Percentiles rank a stretch among this genome's conserved stretches.
Conservation (phyloP, 2,797 vertebrate species). For the Spondyliosoma cantharus region DNA sequence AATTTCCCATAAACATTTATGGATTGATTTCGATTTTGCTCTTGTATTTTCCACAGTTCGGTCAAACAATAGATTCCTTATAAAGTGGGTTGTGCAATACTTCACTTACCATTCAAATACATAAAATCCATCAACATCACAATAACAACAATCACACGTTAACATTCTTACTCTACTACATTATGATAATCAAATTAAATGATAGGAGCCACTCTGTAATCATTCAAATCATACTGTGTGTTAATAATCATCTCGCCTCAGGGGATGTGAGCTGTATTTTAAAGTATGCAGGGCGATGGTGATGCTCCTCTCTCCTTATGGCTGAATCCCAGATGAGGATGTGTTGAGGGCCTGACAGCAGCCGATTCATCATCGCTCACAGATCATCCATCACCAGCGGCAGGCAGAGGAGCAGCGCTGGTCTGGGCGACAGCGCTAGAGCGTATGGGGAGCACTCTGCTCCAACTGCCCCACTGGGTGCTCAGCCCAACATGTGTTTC, state of each 20-base stretch:
- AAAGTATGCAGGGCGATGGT: slow-evolving; percentile 41
- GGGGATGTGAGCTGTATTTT: slow-evolving; percentile 24
- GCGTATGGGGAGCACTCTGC: slow-evolving; percentile 40
- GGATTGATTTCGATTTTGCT: no score
- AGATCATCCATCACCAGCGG: slow-evolving; percentile 74
- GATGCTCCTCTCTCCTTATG: slow-evolving; percentile 40
- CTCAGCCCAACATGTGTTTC: slow-evolving; percentile 47
- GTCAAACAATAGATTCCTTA: neutral
- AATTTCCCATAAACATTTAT: neutral
- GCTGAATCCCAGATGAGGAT: slow-evolving; percentile 74
- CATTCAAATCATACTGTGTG: neutral
- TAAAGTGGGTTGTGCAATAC: neutral
- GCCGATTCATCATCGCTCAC: slow-evolving; percentile 72
- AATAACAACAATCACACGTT: neutral
- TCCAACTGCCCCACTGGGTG: slow-evolving; percentile 37
- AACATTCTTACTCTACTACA: neutral
- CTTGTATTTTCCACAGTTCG: no score
- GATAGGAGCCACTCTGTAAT: neutral
- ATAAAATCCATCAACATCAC: neutral
- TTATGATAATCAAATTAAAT: neutral
- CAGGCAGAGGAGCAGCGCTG: slow-evolving; percentile 32
- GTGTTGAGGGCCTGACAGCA: slow-evolving; percentile 67
- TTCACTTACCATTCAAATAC: neutral
- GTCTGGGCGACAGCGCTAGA: slow-evolving; percentile 23
- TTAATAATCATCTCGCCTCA: slow-evolving; percentile 8